These are phyloP conservation scores for Molorchus minor DNA, from an alignment of 2,888 invertebrate genomes.

Conservation along the genomic window DNA sequence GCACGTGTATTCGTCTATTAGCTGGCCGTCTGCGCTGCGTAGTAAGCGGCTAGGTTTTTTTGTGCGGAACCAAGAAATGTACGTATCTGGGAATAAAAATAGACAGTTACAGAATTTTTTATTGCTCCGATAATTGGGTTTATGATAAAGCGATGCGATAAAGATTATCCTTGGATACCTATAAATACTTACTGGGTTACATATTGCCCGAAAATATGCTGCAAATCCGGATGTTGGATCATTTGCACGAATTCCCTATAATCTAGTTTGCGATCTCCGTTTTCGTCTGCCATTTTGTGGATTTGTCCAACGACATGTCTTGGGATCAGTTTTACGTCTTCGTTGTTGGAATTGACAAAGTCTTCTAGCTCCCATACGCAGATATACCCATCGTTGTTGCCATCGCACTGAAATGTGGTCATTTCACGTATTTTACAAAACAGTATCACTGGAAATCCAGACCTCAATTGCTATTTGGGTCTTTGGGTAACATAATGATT, in stretches of 20 bases:
- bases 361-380: constrained; percentile 72
- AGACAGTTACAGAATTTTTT: constrained; percentile 4
- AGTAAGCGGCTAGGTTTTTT: constrained; percentile 28
- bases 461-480: too few relatives aligned
- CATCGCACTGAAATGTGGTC: constrained; percentile 76
- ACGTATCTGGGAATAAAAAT: constrained; percentile 46
- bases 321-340: constrained; percentile 70
- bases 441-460: too few relatives aligned
- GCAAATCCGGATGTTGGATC: constrained; percentile 68
- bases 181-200: constrained; percentile 19
- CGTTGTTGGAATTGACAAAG: constrained; percentile 68
- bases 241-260: constrained; percentile 77
- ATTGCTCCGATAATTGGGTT: not conserved
- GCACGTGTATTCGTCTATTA: constrained; percentile 63
- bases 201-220: constrained; percentile 23
- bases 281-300: constrained; percentile 70
- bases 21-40: constrained; percentile 66
- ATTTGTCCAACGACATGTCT: constrained; percentile 73
- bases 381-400: constrained; percentile 76
- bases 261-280: constrained; percentile 73
- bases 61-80: constrained; percentile 38
- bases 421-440: too few relatives aligned
- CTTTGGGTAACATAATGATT: too few relatives aligned
- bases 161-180: not conserved
- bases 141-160: not conserved